Evolutionary conservation across 2,797 vertebrate genomes (phyloP).

Genomic region (Tokudaia tokunoshimensis): DNA sequence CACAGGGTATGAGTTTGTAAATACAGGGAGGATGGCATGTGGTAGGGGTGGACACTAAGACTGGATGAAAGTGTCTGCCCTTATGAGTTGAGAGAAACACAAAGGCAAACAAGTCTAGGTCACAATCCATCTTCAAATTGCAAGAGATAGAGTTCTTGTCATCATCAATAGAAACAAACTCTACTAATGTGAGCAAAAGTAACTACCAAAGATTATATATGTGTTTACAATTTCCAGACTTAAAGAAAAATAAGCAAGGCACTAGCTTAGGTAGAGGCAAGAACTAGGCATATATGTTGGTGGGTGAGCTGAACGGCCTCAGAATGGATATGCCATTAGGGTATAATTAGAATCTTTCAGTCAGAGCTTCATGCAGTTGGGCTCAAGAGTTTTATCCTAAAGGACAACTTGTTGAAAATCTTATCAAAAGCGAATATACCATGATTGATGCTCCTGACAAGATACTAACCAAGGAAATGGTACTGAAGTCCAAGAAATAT

Average conservation of each 20-base stretch:
- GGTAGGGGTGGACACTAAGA: background rate
- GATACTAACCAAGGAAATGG: background rate
- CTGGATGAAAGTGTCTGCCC: background rate
- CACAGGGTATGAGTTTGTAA: background rate
- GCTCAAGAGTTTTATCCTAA: background rate
- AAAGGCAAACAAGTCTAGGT: background rate
- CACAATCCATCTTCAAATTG: background rate
- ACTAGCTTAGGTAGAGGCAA: background rate
- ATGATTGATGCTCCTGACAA: background rate
- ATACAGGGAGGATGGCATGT: background rate
- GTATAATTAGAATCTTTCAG: background rate
- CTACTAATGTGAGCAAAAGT: background rate
- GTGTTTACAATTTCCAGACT: background rate
- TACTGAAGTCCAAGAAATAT: background rate
- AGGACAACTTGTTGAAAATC: background rate
- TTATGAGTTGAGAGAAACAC: background rate
- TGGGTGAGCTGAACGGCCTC: background rate
- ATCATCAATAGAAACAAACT: background rate
- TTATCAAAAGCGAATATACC: background rate
- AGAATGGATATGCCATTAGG: background rate
- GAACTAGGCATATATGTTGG: background rate
- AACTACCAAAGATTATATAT: background rate
- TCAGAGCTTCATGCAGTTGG: background rate
- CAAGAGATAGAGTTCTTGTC: constrained; percentile 19
- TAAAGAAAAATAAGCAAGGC: background rate